A percentile compares a stretch with the other conserved stretches of the same genome.
These are phyloP conservation scores for Oegoconia quadripuncta DNA, from an alignment of 2,888 invertebrate genomes.

Conservation along the genomic window DNA sequence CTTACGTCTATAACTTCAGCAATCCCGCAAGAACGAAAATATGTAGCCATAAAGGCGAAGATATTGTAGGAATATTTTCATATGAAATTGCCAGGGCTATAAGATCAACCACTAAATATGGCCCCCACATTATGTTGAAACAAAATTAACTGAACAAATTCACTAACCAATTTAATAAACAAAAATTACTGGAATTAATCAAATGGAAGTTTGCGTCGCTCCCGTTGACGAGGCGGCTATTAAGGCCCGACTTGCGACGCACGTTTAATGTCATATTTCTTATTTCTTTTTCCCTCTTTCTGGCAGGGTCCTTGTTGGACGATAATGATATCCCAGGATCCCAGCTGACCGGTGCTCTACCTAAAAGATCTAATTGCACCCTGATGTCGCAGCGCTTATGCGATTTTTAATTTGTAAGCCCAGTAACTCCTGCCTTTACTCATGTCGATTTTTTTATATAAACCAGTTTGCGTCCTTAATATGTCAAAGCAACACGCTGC, in stretches of 20 bases:
- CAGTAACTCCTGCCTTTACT: constrained; percentile 35
- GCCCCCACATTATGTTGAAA: too few relatives aligned
- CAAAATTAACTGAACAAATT: background rate
- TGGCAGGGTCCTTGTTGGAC: constrained; percentile 6
- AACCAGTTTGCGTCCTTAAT: constrained; percentile 69
- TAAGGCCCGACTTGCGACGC: constrained; percentile 7
- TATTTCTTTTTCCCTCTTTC: background rate
- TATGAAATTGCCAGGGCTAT: too few relatives aligned
- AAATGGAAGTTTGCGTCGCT: constrained; percentile 8
- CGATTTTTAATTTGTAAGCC: constrained; percentile 62
- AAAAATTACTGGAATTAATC: constrained; percentile 12
- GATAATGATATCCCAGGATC: constrained; percentile 44
- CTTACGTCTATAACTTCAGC: too few relatives aligned
- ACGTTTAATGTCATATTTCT: constrained; percentile 5
- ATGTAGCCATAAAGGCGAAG: too few relatives aligned
- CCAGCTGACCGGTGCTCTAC: constrained; percentile 25
- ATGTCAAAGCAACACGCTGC: constrained; percentile 67
- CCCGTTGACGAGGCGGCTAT: constrained; percentile 7
- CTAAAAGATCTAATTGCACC: constrained; percentile 53
- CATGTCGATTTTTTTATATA: constrained; percentile 35
- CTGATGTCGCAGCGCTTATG: constrained; percentile 46
- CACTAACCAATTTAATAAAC: constrained; percentile 10
- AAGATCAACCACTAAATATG: too few relatives aligned
- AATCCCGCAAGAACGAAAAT: too few relatives aligned
- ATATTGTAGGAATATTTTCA: too few relatives aligned